Percentiles rank a stretch among this genome's conserved stretches.
phyloP scores from a whole-genome alignment of 2,797 vertebrate genomes.

The Sebastes nivosus region DNA sequence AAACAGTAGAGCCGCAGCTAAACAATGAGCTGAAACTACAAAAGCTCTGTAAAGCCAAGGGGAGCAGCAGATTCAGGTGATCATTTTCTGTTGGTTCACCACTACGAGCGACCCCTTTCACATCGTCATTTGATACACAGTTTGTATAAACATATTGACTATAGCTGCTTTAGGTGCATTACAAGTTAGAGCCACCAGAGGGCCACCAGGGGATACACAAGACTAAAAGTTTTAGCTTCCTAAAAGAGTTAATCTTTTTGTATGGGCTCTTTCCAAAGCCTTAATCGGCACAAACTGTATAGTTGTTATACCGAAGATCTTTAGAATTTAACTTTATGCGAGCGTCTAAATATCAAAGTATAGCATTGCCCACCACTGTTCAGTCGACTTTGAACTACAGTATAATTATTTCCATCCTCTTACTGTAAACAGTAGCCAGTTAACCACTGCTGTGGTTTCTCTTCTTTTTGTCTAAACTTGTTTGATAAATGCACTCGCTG shows the following conservation, averaged over 20 bases:
- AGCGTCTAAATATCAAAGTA: background rate
- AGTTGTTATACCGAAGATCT: background rate
- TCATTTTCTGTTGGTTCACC: background rate
- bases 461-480: conserved; percentile 7
- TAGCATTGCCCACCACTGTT: background rate
- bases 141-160: background rate
- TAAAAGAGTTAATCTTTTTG: background rate
- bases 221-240: background rate
- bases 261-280: background rate
- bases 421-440: background rate
- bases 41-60: background rate
- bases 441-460: background rate
- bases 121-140: background rate
- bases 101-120: background rate
- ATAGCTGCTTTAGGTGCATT: background rate
- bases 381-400: background rate
- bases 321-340: background rate
- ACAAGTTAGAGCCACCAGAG: background rate
- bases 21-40: background rate
- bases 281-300: background rate
- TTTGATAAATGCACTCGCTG: conserved; percentile 28
- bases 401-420: background rate
- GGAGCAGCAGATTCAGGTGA: background rate
- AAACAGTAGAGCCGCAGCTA: background rate
- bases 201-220: background rate